Evolutionary conservation across 2,113 vertebrate species (phyloP).

Genomic region (Peromyscus californicus): DNA sequence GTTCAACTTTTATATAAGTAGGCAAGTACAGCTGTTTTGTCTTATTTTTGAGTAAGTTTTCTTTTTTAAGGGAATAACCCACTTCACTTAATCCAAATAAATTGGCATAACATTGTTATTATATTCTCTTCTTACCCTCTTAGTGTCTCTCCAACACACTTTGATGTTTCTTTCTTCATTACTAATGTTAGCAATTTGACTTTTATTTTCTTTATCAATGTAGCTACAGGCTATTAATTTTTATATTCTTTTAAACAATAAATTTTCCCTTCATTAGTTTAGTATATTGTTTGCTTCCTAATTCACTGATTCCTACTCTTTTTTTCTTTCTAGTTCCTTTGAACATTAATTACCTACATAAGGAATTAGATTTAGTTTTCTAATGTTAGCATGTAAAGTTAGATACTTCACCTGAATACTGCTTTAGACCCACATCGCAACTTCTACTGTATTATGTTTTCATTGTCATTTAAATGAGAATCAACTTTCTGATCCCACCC

Average conservation of each 20-base stretch:
- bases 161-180: not conserved
- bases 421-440: not conserved
- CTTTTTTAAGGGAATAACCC: not conserved
- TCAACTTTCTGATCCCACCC: not conserved
- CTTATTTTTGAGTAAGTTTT: not conserved
- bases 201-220: not conserved
- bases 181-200: not conserved
- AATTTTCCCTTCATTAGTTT: not conserved
- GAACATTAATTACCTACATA: not conserved
- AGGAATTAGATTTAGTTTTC: not conserved
- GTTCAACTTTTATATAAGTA: not conserved
- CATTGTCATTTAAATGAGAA: not conserved
- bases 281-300: not conserved
- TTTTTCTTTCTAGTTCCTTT: not conserved
- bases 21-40: not conserved
- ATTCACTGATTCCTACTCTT: not conserved
- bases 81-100: not conserved
- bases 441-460: conserved; percentile 25
- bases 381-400: not conserved
- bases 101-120: not conserved
- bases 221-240: not conserved
- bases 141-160: not conserved
- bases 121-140: not conserved
- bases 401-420: not conserved
- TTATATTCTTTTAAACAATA: not conserved